Percentiles rank a stretch among this genome's conserved stretches.
These are phyloP conservation scores for Corythoichthys intestinalis DNA, from an alignment of 2,113 vertebrate species.

Conservation along the genomic window DNA sequence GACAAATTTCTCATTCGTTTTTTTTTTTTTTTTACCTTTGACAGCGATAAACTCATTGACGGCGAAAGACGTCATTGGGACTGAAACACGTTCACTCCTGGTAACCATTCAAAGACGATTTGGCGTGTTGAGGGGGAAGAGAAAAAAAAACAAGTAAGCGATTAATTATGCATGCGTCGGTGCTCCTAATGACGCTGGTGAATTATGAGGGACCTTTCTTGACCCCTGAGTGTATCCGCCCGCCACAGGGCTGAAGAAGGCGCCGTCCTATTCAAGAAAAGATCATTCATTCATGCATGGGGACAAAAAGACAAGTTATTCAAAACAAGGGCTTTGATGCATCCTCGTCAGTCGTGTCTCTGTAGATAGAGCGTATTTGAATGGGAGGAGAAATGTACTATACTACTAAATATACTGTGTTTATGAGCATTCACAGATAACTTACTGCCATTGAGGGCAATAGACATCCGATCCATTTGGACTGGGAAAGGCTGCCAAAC, in stretches of 20 bases:
- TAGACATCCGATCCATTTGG: no score
- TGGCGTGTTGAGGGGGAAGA: constrained; percentile 18
- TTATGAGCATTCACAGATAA: no score
- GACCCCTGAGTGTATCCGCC: constrained; percentile 32
- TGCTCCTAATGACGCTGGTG: constrained; percentile 42
- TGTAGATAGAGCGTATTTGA: constrained; percentile 4
- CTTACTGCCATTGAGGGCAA: no score
- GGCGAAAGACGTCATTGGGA: no score
- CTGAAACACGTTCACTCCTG: background rate
- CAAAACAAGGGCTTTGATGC: background rate
- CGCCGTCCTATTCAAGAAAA: constrained; percentile 29
- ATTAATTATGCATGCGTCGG: constrained; percentile 66
- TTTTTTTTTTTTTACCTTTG: no score
- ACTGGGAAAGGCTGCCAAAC: no score
- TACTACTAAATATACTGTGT: no score
- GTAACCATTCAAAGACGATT: constrained; percentile 34
- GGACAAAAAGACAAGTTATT: constrained; percentile 14
- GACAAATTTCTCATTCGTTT: background rate
- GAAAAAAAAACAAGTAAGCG: constrained; percentile 39
- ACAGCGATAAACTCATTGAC: no score
- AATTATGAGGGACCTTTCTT: constrained; percentile 54
- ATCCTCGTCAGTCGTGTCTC: constrained; percentile 10
- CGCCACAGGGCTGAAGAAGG: constrained; percentile 16
- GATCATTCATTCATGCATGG: constrained; percentile 22
- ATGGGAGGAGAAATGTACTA: constrained; percentile 13